Base-by-base conservation (phyloP, 2,113 vertebrate genomes). In the Calypte anna region DNA sequence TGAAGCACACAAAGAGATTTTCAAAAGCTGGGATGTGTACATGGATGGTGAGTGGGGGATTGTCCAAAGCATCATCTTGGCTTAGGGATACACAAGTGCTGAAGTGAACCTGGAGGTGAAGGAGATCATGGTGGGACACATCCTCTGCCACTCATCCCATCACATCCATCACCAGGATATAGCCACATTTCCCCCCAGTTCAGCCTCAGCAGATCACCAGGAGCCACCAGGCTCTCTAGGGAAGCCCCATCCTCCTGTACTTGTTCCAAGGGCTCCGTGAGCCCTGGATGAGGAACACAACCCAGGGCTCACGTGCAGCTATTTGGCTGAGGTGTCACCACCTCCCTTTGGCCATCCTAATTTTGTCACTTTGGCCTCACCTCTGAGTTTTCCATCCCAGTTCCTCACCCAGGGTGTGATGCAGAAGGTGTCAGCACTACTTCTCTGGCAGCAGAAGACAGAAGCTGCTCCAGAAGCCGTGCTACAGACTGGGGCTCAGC, bases 341-440 rank as follows among this genome's bases (percentile, higher is more conserved):
- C 28, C 57, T 88, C 64, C 53, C 78, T 55, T 22, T 50, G 66
- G 55, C 51, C 73, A 84, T 58, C 61, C 30, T 10, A 14, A 3
- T 67, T 92, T 55, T 58, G 64, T 57, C 73, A 44, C 30, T 81
- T 38, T 12, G 80, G 73, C 80, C 66, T 84, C 93, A 53, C 15
- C 44, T 81, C 46, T 0, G 1, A 36, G 64, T 33, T 78, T 31
- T 33, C 81, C 91, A 70, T 7, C 14, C 10, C 3, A 3, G 79
- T 31, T 74, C n/a, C 69, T n/a, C 0, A 0, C 23, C 63, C 0
- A 0, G 0, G 2, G 8, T 18, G 72, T 12, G 46, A 25, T 28
- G 76, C 22, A 3, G 61, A 73, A 95, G 89, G 69, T 46, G 10
- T 51, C 7, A 66, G 73, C 82, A 70, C 82, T 57, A 18, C 70